phyloP scores from a whole-genome alignment of 2,797 vertebrate genomes.

The Manis javanica region DNA sequence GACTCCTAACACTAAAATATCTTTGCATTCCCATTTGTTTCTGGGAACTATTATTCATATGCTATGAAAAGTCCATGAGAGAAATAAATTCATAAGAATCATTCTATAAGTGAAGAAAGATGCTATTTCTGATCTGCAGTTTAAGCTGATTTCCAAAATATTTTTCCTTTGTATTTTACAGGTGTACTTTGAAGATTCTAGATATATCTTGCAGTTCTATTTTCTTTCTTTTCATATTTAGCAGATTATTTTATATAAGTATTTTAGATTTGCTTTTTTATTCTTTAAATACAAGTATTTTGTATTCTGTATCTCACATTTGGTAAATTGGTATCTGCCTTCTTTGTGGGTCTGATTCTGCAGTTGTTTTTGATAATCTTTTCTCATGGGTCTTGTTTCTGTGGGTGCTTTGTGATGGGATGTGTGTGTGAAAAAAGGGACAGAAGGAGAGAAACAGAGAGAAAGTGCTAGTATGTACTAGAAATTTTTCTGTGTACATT shows the following conservation, averaged over 20 bases:
- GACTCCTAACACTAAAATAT: constrained; percentile 13
- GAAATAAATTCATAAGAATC: neutral
- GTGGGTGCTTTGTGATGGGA: neutral
- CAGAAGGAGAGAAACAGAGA: neutral
- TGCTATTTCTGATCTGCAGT: neutral
- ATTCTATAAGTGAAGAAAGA: neutral
- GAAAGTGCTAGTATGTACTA: neutral
- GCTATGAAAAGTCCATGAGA: neutral
- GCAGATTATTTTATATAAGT: neutral
- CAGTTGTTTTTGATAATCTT: neutral
- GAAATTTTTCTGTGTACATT: neutral
- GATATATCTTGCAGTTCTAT: neutral
- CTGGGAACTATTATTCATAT: neutral
- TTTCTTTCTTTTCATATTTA: neutral
- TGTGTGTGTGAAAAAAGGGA: neutral
- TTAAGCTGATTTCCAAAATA: neutral
- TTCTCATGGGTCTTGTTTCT: neutral
- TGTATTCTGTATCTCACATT: neutral
- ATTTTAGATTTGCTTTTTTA: neutral
- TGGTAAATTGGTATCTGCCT: neutral
- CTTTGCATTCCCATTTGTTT: neutral
- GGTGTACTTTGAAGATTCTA: neutral
- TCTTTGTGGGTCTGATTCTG: neutral
- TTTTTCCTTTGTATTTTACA: neutral
- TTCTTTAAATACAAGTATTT: neutral